phyloP scores from a whole-genome alignment of 2,797 vertebrate species.

The Enteromius afrohamiltoni region DNA sequence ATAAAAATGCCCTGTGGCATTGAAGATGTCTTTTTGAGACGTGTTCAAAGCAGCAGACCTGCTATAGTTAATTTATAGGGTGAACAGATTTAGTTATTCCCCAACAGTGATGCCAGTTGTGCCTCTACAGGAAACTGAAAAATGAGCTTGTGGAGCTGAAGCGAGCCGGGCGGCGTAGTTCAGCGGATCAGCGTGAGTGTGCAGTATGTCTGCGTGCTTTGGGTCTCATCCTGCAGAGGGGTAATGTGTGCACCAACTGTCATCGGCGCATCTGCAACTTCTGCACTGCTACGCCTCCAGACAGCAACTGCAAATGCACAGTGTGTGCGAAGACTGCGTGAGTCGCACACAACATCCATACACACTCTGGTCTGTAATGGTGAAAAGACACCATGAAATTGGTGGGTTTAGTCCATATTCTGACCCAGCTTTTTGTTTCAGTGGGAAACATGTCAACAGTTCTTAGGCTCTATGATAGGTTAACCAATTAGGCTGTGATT shows the following conservation, averaged over 20 bases:
- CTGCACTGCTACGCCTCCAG: constrained; percentile 74
- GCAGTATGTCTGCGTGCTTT: constrained; percentile 86
- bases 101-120: neutral
- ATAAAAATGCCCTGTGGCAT: neutral
- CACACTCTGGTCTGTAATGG: neutral
- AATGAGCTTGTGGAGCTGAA: constrained; percentile 93
- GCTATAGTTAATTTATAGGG: neutral
- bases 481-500: constrained; percentile 20
- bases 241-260: constrained; percentile 85
- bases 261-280: constrained; percentile 83
- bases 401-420: neutral
- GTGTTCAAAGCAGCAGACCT: neutral
- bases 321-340: constrained; percentile 92
- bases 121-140: constrained; percentile 85
- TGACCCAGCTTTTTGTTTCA: neutral
- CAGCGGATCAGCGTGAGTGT: constrained; percentile 82
- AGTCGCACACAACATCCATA: constrained; percentile 70
- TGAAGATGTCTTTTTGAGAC: neutral
- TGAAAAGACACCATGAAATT: neutral
- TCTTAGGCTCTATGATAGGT: constrained; percentile 10
- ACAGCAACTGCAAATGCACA: constrained; percentile 85
- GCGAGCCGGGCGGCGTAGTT: constrained; percentile 79
- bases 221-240: constrained; percentile 91
- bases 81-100: neutral
- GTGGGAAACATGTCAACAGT: neutral